Percentiles rank a stretch among this genome's conserved stretches.
Conservation (phyloP, 2,888 invertebrate genomes). For the Lasioglossum oenotherae region DNA sequence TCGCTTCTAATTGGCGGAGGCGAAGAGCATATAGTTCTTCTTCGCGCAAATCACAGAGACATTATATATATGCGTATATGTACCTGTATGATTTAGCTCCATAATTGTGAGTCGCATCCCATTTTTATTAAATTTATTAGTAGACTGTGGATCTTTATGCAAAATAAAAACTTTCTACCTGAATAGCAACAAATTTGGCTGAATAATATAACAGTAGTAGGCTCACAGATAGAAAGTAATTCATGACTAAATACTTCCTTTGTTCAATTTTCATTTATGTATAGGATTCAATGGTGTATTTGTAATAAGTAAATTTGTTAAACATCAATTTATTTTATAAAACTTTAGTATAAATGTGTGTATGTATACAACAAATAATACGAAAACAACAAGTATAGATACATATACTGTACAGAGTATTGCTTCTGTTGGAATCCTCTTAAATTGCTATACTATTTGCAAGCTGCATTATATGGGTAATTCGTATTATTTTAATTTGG, state of each 20-base stretch:
- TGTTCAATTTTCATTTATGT: not conserved
- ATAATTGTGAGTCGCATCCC: too few relatives aligned
- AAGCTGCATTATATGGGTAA: not conserved
- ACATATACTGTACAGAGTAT: conserved; percentile 16
- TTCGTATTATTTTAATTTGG: conserved; percentile 11
- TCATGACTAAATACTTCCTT: not conserved
- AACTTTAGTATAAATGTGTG: conserved; percentile 21
- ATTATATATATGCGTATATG: too few relatives aligned
- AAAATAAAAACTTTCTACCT: too few relatives aligned
- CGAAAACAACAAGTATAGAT: conserved; percentile 24
- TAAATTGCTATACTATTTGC: not conserved
- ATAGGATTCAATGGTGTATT: not conserved
- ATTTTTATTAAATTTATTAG: too few relatives aligned
- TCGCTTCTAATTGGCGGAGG: too few relatives aligned
- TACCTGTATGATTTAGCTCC: too few relatives aligned
- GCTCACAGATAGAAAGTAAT: not conserved
- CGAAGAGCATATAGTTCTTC: too few relatives aligned
- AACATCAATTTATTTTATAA: conserved; percentile 42
- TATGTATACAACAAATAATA: conserved; percentile 19
- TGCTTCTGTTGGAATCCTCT: conserved; percentile 10
- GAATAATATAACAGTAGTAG: too few relatives aligned
- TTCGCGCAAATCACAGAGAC: too few relatives aligned
- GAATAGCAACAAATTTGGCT: too few relatives aligned
- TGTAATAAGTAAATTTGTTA: not conserved
- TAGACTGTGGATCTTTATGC: too few relatives aligned